Base-by-base conservation (phyloP, 2,888 invertebrate genomes). In the Ptychoptera contaminata region DNA sequence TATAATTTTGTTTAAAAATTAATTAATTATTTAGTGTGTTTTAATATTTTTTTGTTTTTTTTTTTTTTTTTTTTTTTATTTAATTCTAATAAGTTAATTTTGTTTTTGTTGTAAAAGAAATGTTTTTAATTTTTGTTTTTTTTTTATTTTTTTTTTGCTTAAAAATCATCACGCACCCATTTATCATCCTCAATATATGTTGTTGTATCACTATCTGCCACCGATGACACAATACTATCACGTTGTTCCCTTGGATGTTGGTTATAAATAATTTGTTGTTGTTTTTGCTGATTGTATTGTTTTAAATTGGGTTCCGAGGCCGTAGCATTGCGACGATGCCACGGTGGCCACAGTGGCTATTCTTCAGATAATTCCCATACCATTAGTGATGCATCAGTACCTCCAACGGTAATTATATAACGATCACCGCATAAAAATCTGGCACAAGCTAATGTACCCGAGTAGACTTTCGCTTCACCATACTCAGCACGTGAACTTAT, bases 361-460 rank as follows among this genome's bases (percentile, higher is more conserved):
- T 66, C 65, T 54, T 66, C 66, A 49, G 82, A 79, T 50, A 88
- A 68, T 65, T 87, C 86, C 90, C 91, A 92, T 51, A 91, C 75
- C 83, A 92, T 86, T 35, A 92, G 73, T 8, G 85, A 82, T 23
- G 90, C 90, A 60, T 91, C 91, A 50, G 79, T 76, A 31, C 91
- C 91, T 3, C 92, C 91, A 9, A 86, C 80, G 14, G 84, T 84
- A 44, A 88, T 79, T 48, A 91, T 69, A 56, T 82, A 84, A 44
- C 84, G 77, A 63, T 91, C 90, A 58, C 90, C 88, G 67, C 79
- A 85, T 14, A 90, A 70, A 67, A 92, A 92, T 37, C 85, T 74
- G 1, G 82, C 79, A 47, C 79, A 76, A 34, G 83, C 82, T 41
- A 92, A 72, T 54, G 81, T 74, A 30, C 84, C 83, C 34, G 87